A percentile compares a stretch with the other conserved stretches of the same genome.
Evolutionary conservation across 2,797 vertebrate genomes (phyloP).

Genomic region (Gastrophryne carolinensis): DNA sequence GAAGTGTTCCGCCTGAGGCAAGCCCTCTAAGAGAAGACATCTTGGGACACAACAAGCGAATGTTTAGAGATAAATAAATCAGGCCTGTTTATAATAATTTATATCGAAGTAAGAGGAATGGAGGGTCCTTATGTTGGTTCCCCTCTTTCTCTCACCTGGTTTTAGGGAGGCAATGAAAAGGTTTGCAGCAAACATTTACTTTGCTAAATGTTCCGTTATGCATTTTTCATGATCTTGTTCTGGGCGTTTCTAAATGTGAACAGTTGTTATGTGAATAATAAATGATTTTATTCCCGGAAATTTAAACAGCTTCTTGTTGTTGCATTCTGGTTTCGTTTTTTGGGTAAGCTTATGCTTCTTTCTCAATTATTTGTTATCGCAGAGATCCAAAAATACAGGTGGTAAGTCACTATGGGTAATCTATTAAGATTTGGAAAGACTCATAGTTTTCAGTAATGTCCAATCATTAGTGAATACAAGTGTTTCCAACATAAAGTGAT

Average conservation of each 20-base stretch:
- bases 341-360: not conserved
- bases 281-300: not conserved
- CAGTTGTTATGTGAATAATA: not conserved
- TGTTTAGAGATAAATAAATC: not conserved
- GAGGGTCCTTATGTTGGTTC: not conserved
- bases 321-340: not conserved
- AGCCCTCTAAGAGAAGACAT: not conserved
- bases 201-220: not conserved
- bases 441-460: too few species aligned
- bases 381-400: too few species aligned
- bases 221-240: not conserved
- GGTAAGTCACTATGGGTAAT: too few species aligned
- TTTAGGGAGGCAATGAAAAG: not conserved
- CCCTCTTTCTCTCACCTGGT: too few species aligned
- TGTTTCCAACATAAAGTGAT: too few species aligned
- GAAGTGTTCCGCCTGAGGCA: not conserved
- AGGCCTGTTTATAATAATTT: not conserved
- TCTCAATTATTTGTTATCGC: too few species aligned
- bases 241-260: not conserved
- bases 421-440: too few species aligned
- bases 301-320: not conserved
- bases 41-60: not conserved
- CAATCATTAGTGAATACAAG: too few species aligned
- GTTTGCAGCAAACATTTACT: not conserved
- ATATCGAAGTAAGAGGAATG: not conserved